These are phyloP conservation scores for Neoitamus cyanurus DNA, from an alignment of 2,888 invertebrate species.

Conservation along the genomic window DNA sequence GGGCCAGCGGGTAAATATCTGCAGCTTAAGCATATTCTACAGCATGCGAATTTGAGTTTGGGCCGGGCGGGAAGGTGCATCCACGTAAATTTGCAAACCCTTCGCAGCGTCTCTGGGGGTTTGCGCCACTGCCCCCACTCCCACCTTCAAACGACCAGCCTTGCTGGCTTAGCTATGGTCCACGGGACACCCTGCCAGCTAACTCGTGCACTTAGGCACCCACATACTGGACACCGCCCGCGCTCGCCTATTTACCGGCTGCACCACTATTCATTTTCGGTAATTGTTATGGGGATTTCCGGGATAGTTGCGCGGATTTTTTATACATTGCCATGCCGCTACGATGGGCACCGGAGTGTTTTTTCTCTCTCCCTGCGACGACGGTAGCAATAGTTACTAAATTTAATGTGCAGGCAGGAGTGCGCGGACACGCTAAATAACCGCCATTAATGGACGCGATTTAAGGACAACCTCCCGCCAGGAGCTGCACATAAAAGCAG, in stretches of 20 bases:
- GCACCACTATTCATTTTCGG: slow-evolving; percentile 42
- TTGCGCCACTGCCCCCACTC: background rate
- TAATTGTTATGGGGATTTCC: slow-evolving; percentile 44
- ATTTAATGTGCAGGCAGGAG: slow-evolving; percentile 10
- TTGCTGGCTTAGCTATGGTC: background rate
- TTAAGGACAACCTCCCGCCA: slow-evolving; percentile 19
- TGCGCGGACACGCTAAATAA: slow-evolving; percentile 4
- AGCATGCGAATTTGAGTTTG: slow-evolving; percentile 26
- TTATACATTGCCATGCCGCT: background rate
- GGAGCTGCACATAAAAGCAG: slow-evolving; percentile 1
- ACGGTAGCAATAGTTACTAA: background rate
- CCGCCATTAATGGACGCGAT: slow-evolving; percentile 32
- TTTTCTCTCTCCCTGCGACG: background rate
- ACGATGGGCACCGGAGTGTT: slow-evolving; percentile 20
- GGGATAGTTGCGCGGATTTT: slow-evolving; percentile 19
- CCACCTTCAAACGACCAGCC: background rate
- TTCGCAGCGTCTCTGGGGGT: slow-evolving; percentile 13
- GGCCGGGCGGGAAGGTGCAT: slow-evolving; percentile 29
- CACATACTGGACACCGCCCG: background rate
- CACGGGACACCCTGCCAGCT: background rate
- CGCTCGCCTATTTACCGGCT: slow-evolving; percentile 9
- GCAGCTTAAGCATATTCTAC: slow-evolving; percentile 41
- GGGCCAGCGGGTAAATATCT: slow-evolving; percentile 16
- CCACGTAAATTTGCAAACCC: slow-evolving; percentile 42
- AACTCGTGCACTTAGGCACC: slow-evolving; percentile 31